Evolutionary conservation across 2,888 invertebrate genomes (phyloP).

Genomic region (Tortrix viridana): DNA sequence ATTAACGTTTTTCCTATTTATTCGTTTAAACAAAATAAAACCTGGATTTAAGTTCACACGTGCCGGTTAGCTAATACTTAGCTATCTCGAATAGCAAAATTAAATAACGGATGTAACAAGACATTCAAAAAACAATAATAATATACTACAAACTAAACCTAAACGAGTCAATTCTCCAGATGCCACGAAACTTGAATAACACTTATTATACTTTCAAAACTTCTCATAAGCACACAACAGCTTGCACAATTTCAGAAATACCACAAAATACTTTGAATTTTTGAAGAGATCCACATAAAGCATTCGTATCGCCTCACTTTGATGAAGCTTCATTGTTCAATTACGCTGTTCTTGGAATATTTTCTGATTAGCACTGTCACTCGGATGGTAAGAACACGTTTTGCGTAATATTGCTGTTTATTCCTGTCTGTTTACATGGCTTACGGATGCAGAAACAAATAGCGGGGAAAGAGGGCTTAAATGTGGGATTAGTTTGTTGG

Average conservation of each 20-base stretch:
- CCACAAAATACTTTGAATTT: slow-evolving; percentile 31
- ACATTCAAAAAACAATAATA: no score
- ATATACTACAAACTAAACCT: neutral
- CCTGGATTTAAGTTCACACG: no score
- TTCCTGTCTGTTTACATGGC: slow-evolving; percentile 48
- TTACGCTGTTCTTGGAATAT: slow-evolving; percentile 55
- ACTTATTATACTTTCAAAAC: slow-evolving; percentile 14
- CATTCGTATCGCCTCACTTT: slow-evolving; percentile 37
- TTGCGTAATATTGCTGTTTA: slow-evolving; percentile 60
- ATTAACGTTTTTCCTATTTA: no score
- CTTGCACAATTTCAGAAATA: slow-evolving; percentile 48
- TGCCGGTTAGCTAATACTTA: no score
- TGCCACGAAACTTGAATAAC: slow-evolving; percentile 10
- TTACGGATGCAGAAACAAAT: slow-evolving; percentile 66
- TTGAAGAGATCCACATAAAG: slow-evolving; percentile 13
- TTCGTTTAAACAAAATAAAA: no score
- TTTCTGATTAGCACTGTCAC: slow-evolving; percentile 73
- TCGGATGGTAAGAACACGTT: slow-evolving; percentile 78
- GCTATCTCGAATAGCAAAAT: no score
- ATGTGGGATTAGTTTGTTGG: no score
- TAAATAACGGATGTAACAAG: no score
- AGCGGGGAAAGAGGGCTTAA: no score
- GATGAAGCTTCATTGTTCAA: slow-evolving; percentile 53
- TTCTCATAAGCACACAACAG: slow-evolving; percentile 41
- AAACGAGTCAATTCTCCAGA: neutral